Percentiles rank a stretch among this genome's conserved stretches.
Evolutionary conservation across 2,797 vertebrate genomes (phyloP).

Genomic region (Pangasius djambal): DNA sequence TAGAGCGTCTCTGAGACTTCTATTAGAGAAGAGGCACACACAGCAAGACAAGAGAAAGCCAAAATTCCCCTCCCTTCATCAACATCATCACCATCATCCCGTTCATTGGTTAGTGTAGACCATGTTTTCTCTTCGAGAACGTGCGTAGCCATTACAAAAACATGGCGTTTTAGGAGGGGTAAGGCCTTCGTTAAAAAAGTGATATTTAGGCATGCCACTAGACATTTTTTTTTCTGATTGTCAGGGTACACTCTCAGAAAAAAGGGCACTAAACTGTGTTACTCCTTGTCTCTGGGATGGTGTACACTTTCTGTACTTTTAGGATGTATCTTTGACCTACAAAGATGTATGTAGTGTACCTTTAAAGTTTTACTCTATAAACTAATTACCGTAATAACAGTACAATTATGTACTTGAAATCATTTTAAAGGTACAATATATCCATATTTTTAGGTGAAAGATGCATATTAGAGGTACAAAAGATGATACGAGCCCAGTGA

Average conservation of each 20-base stretch:
- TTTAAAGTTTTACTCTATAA: not conserved
- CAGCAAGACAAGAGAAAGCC: constrained; percentile 70
- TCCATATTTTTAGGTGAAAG: not conserved
- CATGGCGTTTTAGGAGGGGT: constrained; percentile 58
- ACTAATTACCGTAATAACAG: not conserved
- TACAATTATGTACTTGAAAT: not conserved
- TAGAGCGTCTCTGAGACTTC: constrained; percentile 81
- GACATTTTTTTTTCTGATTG: not conserved
- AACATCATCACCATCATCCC: constrained; percentile 16
- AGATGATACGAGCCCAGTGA: not conserved
- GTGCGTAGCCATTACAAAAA: constrained; percentile 64
- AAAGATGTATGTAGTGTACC: not conserved
- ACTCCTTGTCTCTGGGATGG: not conserved
- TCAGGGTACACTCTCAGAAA: too few relatives aligned
- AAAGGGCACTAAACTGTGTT: not conserved
- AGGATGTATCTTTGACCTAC: not conserved
- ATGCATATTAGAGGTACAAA: not conserved
- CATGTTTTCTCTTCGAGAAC: constrained; percentile 62
- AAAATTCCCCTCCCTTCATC: constrained; percentile 31
- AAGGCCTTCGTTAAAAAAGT: constrained; percentile 64
- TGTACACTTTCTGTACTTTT: not conserved
- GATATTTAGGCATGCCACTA: constrained; percentile 11
- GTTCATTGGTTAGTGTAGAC: constrained; percentile 26
- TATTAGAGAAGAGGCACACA: constrained; percentile 79
- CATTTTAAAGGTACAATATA: not conserved